Base-by-base conservation (phyloP, 1,140 invertebrate species). In the Acromyrmex charruanus region DNA sequence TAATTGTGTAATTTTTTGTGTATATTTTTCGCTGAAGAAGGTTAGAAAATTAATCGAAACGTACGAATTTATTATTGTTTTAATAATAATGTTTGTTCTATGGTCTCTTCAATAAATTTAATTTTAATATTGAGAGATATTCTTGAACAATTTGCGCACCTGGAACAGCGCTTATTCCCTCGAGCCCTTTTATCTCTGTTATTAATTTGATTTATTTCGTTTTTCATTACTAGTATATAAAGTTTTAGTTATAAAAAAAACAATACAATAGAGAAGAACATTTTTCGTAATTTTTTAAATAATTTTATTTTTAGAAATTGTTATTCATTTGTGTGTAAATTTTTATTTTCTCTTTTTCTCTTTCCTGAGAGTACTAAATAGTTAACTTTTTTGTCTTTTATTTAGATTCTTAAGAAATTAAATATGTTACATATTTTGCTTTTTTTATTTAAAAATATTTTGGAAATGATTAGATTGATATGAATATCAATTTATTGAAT, bases 391-490 rank as follows among this genome's bases (percentile, higher is more conserved):
- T 39, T 21, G 1, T 9, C 1, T 14, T n/a, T 66, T 0, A 66
- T 39, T 1, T n/a, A 66, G 7, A 65, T 65, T 65, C 9, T 65
- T 65, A 35, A 66, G n/a, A 66, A 39, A 39, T 66, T 31, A 28
- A 61, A 12, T 28, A 28, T 35, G 9, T 44, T 44, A 10, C 39
- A 44, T 68, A 18, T 39, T 1, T 71, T 39, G 14, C 9, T 39
- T 39, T 25, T 25, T 16, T 21, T 18, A 80, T 28, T 69, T 81
- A 35, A 39, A 55, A 55, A 39, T 53, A 68, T 35, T 68, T 69
- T 39, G 9, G 10, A 10, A 55, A 71, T 81, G 3, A 18, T 7
- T 9, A 1, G 16, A 44, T 28, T 9, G 35, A 71, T 9, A 14
- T 69, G 55, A 55, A 58, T 39, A 58, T 44, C 25, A 6, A 28